Evolutionary conservation across 2,888 invertebrate genomes (phyloP).

Genomic region (Pimpla rufipes): DNA sequence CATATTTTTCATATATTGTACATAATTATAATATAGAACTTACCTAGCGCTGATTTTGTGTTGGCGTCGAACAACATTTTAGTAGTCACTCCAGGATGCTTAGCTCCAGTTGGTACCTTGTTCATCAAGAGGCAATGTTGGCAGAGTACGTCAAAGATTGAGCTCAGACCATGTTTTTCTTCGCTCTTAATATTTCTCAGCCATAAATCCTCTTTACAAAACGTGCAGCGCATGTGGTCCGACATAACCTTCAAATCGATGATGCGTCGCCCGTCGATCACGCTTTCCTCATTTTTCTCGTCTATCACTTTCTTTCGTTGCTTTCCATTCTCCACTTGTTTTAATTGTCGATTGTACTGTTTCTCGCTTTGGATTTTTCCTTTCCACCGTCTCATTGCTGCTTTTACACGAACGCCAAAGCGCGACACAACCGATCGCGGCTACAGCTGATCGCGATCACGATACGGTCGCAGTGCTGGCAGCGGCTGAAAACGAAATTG

Average conservation of each 20-base stretch:
- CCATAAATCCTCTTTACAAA: constrained; percentile 40
- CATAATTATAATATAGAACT: constrained; percentile 22
- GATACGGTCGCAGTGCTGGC: no score
- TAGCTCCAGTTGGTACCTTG: constrained; percentile 20
- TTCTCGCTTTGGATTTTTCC: constrained; percentile 32
- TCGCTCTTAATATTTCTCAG: constrained; percentile 54
- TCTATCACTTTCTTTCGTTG: constrained; percentile 29
- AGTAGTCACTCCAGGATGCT: constrained; percentile 10
- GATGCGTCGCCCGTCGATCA: constrained; percentile 37
- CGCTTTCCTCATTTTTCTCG: constrained; percentile 22
- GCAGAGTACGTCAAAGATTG: constrained; percentile 43
- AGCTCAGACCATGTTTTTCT: constrained; percentile 42
- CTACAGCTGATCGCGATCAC: neutral
- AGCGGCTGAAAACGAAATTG: no score
- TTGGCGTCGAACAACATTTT: constrained; percentile 31
- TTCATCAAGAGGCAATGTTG: constrained; percentile 43
- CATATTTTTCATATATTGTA: no score
- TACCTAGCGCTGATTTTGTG: constrained; percentile 51
- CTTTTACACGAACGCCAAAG: neutral
- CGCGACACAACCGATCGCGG: neutral
- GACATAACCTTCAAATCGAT: constrained; percentile 43
- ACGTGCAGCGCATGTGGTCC: constrained; percentile 48
- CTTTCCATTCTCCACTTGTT: constrained; percentile 38
- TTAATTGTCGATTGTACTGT: constrained; percentile 35
- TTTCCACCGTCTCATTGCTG: constrained; percentile 37